These are phyloP conservation scores for Leucozona laternaria DNA, from an alignment of 2,888 invertebrate genomes.

Conservation along the genomic window DNA sequence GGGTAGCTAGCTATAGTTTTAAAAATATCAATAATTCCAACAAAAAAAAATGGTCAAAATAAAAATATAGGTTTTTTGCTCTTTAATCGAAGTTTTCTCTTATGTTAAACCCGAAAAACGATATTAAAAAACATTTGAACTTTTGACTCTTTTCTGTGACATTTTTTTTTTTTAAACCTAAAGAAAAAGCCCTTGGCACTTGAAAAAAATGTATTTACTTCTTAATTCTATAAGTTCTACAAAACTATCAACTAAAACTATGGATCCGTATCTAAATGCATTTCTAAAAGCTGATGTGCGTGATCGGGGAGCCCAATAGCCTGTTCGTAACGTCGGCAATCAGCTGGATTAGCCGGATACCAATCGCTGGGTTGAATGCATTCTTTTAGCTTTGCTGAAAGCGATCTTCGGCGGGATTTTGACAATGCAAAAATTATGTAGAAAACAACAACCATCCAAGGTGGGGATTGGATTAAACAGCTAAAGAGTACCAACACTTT, in stretches of 20 bases:
- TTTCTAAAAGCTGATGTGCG: constrained; percentile 71
- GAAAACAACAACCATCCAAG: constrained; percentile 73
- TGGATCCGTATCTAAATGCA: constrained; percentile 67
- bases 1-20: no score
- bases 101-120: no score
- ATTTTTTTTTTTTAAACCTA: no score
- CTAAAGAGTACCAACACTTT: constrained; percentile 44
- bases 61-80: no score
- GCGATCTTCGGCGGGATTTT: constrained; percentile 72
- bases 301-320: constrained; percentile 79
- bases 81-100: no score
- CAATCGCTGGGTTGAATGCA: constrained; percentile 82
- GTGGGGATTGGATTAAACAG: constrained; percentile 63
- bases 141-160: no score
- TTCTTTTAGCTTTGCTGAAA: constrained; percentile 80
- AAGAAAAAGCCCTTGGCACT: background rate
- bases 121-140: no score
- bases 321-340: constrained; percentile 82
- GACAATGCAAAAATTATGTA: constrained; percentile 67
- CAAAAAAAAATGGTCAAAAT: no score
- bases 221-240: constrained; percentile 43
- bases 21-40: no score
- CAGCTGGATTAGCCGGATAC: constrained; percentile 82
- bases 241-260: constrained; percentile 55
- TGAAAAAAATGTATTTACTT: constrained; percentile 17